Percentiles rank a stretch among this genome's conserved stretches.
phyloP scores from a whole-genome alignment of 2,113 vertebrate species.

The Silurus asotus region DNA sequence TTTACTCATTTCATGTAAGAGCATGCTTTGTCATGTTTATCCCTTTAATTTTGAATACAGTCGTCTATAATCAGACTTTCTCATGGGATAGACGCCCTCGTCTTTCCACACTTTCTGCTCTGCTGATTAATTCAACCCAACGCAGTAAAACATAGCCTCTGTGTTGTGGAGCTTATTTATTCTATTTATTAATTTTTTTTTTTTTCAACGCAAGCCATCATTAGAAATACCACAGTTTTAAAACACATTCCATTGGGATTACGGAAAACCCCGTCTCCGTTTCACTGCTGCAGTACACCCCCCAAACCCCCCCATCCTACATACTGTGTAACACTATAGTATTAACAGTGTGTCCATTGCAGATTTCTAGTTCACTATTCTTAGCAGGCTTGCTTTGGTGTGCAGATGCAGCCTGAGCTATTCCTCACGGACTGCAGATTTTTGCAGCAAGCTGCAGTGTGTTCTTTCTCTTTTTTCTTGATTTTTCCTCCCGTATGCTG shows the following conservation, averaged over 20 bases:
- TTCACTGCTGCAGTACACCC: background rate
- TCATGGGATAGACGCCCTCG: background rate
- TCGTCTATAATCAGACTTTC: background rate
- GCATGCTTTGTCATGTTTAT: no score
- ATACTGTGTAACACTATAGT: background rate
- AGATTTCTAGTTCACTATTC: conserved; percentile 6
- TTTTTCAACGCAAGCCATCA: background rate
- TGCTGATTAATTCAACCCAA: background rate
- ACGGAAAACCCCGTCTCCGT: background rate
- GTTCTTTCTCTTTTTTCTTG: no score
- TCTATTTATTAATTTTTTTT: background rate
- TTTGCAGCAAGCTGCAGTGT: conserved; percentile 24
- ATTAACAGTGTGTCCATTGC: background rate
- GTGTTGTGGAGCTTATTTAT: background rate
- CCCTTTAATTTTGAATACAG: background rate
- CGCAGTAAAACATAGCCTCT: background rate
- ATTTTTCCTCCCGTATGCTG: background rate
- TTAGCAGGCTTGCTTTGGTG: conserved; percentile 5
- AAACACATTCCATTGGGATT: background rate
- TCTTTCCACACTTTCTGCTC: background rate
- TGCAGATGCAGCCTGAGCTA: conserved; percentile 31
- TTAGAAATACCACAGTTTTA: background rate
- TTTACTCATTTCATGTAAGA: no score
- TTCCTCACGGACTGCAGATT: conserved; percentile 38
- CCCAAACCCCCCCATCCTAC: background rate